A percentile compares a stretch with the other conserved stretches of the same genome.
Conservation (phyloP, 2,113 vertebrate species). For the human region DNA sequence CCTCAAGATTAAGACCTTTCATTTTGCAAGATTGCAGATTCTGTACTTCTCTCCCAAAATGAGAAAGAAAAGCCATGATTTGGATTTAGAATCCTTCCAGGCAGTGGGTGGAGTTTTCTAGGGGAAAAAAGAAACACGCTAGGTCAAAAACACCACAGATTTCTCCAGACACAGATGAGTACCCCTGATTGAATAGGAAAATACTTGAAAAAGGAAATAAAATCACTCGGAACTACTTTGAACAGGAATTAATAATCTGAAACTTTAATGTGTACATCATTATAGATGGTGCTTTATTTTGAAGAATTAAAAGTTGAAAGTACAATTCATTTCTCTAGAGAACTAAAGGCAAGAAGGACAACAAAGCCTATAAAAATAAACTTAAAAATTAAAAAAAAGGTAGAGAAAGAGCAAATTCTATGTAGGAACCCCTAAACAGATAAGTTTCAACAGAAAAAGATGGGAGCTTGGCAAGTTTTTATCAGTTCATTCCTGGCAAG, state of each 20-base stretch:
- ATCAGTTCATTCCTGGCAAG: background rate
- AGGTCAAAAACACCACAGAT: background rate
- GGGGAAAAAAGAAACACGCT: background rate
- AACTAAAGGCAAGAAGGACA: background rate
- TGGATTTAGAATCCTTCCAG: constrained; percentile 35
- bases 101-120: constrained; percentile 25
- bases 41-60: constrained; percentile 21
- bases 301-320: background rate
- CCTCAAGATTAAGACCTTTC: constrained; percentile 71
- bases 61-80: background rate
- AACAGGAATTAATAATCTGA: background rate
- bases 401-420: background rate
- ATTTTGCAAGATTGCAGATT: constrained; percentile 71
- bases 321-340: background rate
- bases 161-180: background rate
- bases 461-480: too few species aligned
- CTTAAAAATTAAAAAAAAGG: background rate
- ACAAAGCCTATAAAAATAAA: background rate
- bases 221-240: background rate
- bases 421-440: background rate
- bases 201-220: background rate
- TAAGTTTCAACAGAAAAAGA: background rate
- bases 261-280: background rate
- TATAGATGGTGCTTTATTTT: background rate
- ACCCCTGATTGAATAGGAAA: background rate